Evolutionary conservation across 30 jellyfish, hydroid and myxozoan species (phyloP).

Genomic region (Clytia hemisphaerica): DNA sequence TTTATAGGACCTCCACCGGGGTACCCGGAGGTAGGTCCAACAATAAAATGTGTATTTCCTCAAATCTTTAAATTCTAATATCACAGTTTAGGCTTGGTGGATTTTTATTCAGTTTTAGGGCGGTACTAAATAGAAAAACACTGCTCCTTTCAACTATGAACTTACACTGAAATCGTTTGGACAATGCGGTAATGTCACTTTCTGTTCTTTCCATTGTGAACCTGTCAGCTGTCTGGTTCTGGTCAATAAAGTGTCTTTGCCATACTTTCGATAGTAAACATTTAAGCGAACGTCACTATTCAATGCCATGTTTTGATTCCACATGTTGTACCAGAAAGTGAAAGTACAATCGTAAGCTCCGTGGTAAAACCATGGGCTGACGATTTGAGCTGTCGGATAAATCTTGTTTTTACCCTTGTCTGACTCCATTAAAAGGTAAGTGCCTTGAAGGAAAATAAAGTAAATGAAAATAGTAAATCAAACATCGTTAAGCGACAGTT

Average conservation of each 20-base stretch:
- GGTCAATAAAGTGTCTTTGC: slow-evolving; percentile 82
- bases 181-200: slow-evolving; percentile 71
- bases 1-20: too few relatives aligned
- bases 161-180: slow-evolving; percentile 93
- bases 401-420: slow-evolving; percentile 55
- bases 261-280: slow-evolving; percentile 59
- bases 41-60: too few relatives aligned
- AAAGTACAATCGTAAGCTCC: slow-evolving; percentile 82
- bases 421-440: slow-evolving; percentile 80
- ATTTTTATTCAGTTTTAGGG: too few relatives aligned
- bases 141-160: neutral
- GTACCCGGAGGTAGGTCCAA: too few relatives aligned
- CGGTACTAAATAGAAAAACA: too few relatives aligned
- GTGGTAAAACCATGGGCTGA: slow-evolving; percentile 68
- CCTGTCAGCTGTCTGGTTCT: slow-evolving; percentile 57
- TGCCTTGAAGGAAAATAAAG: slow-evolving; percentile 44
- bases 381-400: slow-evolving; percentile 85
- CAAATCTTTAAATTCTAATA: too few relatives aligned
- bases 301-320: slow-evolving; percentile 42
- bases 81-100: too few relatives aligned
- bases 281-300: slow-evolving; percentile 61
- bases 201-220: slow-evolving; percentile 64
- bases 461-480: too few relatives aligned
- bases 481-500: too few relatives aligned
- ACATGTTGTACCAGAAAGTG: slow-evolving; percentile 97